Evolutionary conservation across 2,113 vertebrate species (phyloP), one percentile per base, ranked within the genome.

Genomic region (Labeo rohita): DNA sequence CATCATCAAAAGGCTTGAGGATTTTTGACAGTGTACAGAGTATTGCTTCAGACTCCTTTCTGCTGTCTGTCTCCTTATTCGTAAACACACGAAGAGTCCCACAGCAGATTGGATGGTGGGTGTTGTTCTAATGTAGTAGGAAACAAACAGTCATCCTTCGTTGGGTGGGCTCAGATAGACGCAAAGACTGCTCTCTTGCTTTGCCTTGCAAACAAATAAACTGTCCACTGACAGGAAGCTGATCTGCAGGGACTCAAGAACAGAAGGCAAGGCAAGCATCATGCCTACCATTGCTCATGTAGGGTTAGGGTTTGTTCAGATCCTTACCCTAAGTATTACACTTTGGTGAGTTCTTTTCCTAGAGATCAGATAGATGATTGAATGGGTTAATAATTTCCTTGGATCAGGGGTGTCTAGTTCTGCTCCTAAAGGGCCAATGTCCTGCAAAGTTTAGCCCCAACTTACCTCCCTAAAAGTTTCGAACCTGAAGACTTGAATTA

Each of bases 1-100:
- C 75, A 77, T 75, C 72, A 50, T 50, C 6, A 45, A 75, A 50
- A 75, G 8, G 23, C 75, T 36, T 77, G 75, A 77, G 75, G 23
- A 36, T 77, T 77, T 77, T 77, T 77, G 75, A 54, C 75, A 77
- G 50, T 16, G 28, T 34, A 52, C 75, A 54, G 73, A 75, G 45
- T 49, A 75, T 49, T 75, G 73, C n/a, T 75, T 15, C 73, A 75
- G 45, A 75, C 75, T 77, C 75, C 23, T 34, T 77, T 77, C 13
- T 54, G 28, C 47, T 77, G 50, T 77, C 75, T 54, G 75, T 54
- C 50, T 77, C 13, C 23, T 77, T 15, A 50, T 47, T 49, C 45
- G 3, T 54, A 18, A 28, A 18, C 47, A 54, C 23, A 77, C 23
- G 0, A 52, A 77, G 13, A 54, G 75, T 75, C 6, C 43, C 75